A percentile compares a stretch with the other conserved stretches of the same genome.
Conservation (phyloP, 2,888 invertebrate species). For the Erebia palarica region DNA sequence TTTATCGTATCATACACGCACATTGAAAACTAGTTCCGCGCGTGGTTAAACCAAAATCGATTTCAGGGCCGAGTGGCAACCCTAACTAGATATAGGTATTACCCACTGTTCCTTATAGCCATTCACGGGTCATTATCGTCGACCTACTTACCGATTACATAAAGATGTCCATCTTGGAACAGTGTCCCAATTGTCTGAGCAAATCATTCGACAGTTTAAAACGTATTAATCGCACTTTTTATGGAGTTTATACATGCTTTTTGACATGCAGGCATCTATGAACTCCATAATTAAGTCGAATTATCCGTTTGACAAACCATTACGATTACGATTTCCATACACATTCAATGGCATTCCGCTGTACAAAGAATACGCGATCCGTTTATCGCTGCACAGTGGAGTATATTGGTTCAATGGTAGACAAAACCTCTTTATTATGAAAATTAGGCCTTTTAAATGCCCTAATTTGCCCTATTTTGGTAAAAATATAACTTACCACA, state of each 20-base stretch:
- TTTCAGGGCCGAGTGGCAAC: constrained; percentile 1
- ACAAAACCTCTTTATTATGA: too few relatives aligned
- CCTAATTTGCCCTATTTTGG: too few relatives aligned
- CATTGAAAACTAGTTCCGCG: background rate
- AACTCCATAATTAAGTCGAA: too few relatives aligned
- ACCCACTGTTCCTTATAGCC: background rate
- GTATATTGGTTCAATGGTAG: constrained; percentile 41
- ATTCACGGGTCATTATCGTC: background rate
- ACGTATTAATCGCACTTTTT: too few relatives aligned
- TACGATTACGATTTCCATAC: too few relatives aligned
- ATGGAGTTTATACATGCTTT: too few relatives aligned
- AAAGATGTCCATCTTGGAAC: constrained; percentile 6
- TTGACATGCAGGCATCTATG: too few relatives aligned
- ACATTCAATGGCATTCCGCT: constrained; percentile 19
- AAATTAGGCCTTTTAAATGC: too few relatives aligned
- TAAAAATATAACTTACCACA: too few relatives aligned
- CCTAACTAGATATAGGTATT: background rate
- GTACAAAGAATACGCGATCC: constrained; percentile 2
- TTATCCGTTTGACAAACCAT: too few relatives aligned
- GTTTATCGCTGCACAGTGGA: constrained; percentile 31
- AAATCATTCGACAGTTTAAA: too few relatives aligned
- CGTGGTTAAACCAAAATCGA: background rate
- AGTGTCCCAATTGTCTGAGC: too few relatives aligned
- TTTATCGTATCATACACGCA: background rate
- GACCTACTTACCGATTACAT: constrained; percentile 5